These are phyloP conservation scores for Pleuronectes platessa DNA, from an alignment of 2,113 vertebrate genomes.

Conservation along the genomic window DNA sequence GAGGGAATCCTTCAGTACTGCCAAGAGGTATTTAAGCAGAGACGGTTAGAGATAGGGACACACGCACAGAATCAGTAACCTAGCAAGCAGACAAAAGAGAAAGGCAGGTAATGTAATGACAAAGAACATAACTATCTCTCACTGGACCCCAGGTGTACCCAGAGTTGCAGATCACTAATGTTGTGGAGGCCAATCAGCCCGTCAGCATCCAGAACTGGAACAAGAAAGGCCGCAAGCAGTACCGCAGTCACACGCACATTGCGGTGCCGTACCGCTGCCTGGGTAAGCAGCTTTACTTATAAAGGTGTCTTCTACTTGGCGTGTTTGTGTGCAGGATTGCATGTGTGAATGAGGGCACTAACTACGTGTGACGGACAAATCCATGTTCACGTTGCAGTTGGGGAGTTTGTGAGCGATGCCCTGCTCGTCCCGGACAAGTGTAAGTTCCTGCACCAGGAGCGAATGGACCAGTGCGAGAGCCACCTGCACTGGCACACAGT, in stretches of 20 bases:
- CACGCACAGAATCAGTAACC: neutral
- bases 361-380: neutral
- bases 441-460: conserved; percentile 97
- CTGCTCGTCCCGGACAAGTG: conserved; percentile 98
- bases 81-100: neutral
- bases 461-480: conserved; percentile 97
- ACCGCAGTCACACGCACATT: conserved; percentile 90
- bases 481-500: conserved; percentile 98
- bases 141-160: conserved; percentile 88
- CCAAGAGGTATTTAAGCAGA: conserved; percentile 84
- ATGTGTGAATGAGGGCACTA: conserved; percentile 26
- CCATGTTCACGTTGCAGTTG: conserved; percentile 83
- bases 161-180: conserved; percentile 96
- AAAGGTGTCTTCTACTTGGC: neutral
- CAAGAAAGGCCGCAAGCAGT: conserved; percentile 91
- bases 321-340: neutral
- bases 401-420: conserved; percentile 97
- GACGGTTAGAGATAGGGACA: neutral
- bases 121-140: neutral
- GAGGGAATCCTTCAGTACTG: conserved; percentile 98
- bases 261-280: conserved; percentile 98
- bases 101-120: neutral
- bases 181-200: conserved; percentile 97
- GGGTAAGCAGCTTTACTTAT: conserved; percentile 82
- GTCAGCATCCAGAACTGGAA: conserved; percentile 97